Evolutionary conservation across 1,140 invertebrate genomes (phyloP), one percentile per base, ranked within the genome.

Genomic region (Armadillidium nasatum): DNA sequence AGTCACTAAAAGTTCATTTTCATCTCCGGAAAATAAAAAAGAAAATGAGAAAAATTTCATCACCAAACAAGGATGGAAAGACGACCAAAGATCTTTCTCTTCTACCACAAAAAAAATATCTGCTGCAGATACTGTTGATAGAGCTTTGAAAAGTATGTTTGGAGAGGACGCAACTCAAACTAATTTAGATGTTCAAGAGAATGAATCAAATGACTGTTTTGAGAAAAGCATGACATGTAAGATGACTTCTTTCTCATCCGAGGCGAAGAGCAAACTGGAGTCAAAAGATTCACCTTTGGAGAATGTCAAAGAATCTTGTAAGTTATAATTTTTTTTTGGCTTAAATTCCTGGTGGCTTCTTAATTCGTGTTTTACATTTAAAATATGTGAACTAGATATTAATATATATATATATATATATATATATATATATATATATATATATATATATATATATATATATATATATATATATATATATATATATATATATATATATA

Each of bases 51-150:
- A 80, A 67, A 70, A n/a, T 44, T 72, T 69, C 23, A 43, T 72
- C 19, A 23, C 74, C 2, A 78, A 78, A 69, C 77, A 73, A 71
- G 21, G 71, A 6, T 74, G 60, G 1, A 81, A 81, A 46, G 80
- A 79, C 3, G 78, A 81, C n/a, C 78, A 78, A 33, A 75, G 21
- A 21, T n/a, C 50, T 19, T 60, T 60, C 19, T 60, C 50, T 19
- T 60, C 50, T 19, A 19, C 50, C 19, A 2, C 50, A 4, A 60
- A 60, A 19, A 60, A 60, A 60, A 13, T 19, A 15, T 60, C 19
- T 15, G 50, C 50, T 19, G 50, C 50, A 13, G 50, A 60, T 19
- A 60, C 50, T 60, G 50, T 60, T 60, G 50, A 60, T 19, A 60
- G 50, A 60, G 50, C 50, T 60, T 19, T 60, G 11, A 60, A 60